Evolutionary conservation across 2,888 invertebrate genomes (phyloP).

Genomic region (Caenorhabditis japonica): DNA sequence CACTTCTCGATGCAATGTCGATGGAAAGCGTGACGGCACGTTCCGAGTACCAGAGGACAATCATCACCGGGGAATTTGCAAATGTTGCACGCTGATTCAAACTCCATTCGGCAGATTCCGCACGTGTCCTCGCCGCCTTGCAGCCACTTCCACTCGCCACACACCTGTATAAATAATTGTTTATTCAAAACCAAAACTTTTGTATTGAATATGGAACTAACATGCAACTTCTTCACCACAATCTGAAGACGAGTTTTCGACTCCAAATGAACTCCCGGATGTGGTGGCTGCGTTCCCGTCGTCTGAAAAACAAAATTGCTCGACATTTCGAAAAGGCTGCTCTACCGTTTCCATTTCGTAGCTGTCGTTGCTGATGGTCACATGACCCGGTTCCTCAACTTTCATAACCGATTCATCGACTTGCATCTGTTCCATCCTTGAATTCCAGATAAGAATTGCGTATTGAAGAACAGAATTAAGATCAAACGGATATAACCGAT

Average conservation of each 20-base stretch:
- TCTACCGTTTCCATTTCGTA: neutral
- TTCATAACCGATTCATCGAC: neutral
- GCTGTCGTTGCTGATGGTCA: neutral
- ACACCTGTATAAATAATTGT: constrained; percentile 43
- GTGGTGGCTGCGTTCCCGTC: neutral
- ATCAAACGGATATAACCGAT: too few relatives aligned
- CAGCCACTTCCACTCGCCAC: constrained; percentile 94
- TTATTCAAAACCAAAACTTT: neutral
- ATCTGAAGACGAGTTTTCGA: constrained; percentile 51
- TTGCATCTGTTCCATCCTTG: constrained; percentile 1
- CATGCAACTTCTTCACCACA: constrained; percentile 55
- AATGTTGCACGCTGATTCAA: constrained; percentile 83
- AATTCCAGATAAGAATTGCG: too few relatives aligned
- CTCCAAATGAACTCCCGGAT: constrained; percentile 35
- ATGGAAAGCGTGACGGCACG: constrained; percentile 98
- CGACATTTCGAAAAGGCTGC: neutral
- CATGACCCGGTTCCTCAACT: neutral
- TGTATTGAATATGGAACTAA: too few relatives aligned
- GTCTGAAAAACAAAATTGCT: neutral
- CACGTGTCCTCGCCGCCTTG: constrained; percentile 98
- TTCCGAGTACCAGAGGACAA: constrained; percentile 82
- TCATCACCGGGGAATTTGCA: constrained; percentile 75
- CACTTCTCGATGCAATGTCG: constrained; percentile 99
- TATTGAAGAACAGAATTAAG: too few relatives aligned
- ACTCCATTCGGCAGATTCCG: constrained; percentile 98